Percentiles rank a stretch among this genome's conserved stretches.
Conservation (phyloP, 2,797 vertebrate genomes). For the Telmatherina bonti region DNA sequence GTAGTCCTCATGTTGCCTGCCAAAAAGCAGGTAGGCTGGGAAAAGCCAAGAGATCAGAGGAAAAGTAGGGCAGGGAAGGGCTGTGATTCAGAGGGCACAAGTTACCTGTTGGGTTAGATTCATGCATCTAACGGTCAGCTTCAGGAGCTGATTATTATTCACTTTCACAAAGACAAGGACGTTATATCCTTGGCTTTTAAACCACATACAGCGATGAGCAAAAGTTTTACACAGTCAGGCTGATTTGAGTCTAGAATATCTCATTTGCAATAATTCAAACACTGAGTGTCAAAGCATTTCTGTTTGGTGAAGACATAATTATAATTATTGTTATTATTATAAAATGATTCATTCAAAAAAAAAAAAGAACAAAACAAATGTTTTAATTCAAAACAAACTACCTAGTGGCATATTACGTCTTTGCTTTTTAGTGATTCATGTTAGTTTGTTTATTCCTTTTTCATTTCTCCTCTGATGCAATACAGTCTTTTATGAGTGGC, state of each 20-base stretch:
- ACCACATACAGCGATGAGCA: slow-evolving; percentile 25
- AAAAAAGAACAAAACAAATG: not conserved
- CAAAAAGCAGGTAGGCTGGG: slow-evolving; percentile 41
- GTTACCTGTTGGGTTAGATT: slow-evolving; percentile 45
- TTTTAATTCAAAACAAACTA: not conserved
- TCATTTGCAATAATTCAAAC: not conserved
- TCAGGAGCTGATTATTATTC: slow-evolving; percentile 60
- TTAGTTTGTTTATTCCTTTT: slow-evolving; percentile 38
- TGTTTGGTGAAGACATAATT: not conserved
- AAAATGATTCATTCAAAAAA: not conserved
- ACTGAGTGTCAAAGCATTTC: not conserved
- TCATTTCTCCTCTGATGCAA: slow-evolving; percentile 3
- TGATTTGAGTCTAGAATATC: slow-evolving; percentile 4
- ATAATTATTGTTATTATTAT: not conserved
- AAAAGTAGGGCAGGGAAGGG: slow-evolving; percentile 32
- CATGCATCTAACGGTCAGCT: slow-evolving; percentile 42
- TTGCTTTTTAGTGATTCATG: slow-evolving; percentile 45
- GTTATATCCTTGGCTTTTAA: slow-evolving; percentile 49
- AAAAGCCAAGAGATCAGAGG: slow-evolving; percentile 52
- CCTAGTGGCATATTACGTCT: slow-evolving; percentile 18
- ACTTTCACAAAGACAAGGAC: slow-evolving; percentile 46
- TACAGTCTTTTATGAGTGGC: slow-evolving; percentile 35
- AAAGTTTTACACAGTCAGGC: slow-evolving; percentile 8
- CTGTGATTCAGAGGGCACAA: slow-evolving; percentile 38
- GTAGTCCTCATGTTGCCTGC: slow-evolving; percentile 57